phyloP scores from a whole-genome alignment of 2,113 vertebrate species.

The Meles meles region DNA sequence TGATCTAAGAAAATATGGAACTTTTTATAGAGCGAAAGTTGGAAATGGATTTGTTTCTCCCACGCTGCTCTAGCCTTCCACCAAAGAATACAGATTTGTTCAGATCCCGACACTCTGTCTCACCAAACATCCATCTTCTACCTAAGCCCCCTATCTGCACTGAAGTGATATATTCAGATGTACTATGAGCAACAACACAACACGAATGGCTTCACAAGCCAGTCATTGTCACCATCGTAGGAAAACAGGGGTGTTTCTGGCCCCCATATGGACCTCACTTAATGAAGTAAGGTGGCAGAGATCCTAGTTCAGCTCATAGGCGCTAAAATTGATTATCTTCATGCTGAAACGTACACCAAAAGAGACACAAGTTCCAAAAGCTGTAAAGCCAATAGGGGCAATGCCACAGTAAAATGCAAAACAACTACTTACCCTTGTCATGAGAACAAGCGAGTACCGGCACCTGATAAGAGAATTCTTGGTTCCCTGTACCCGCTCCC shows the following conservation, averaged over 20 bases:
- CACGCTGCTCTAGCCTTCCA: slow-evolving; percentile 50
- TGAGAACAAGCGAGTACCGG: not conserved
- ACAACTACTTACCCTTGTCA: not conserved
- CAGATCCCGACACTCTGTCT: not conserved
- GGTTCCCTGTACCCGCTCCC: not conserved
- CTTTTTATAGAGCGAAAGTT: slow-evolving; percentile 65
- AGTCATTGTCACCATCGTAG: not conserved
- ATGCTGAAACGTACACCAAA: not conserved
- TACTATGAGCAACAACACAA: not conserved
- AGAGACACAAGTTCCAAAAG: not conserved
- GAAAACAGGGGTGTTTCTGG: slow-evolving; percentile 1
- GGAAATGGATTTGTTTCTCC: slow-evolving; percentile 67
- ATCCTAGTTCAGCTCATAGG: not conserved
- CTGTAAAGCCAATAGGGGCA: not conserved
- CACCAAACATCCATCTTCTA: slow-evolving; percentile 31
- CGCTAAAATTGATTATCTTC: not conserved
- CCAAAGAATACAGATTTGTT: slow-evolving; percentile 63
- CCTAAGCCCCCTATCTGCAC: slow-evolving; percentile 26
- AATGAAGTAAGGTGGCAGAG: not conserved
- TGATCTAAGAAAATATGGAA: slow-evolving; percentile 70
- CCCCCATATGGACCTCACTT: not conserved
- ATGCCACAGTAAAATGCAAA: not conserved
- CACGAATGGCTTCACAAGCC: not conserved
- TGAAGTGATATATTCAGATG: slow-evolving; percentile 11
- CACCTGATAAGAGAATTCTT: not conserved